These are phyloP conservation scores for Semibalanus balanoides DNA, from an alignment of 1,140 invertebrate genomes.

Conservation along the genomic window DNA sequence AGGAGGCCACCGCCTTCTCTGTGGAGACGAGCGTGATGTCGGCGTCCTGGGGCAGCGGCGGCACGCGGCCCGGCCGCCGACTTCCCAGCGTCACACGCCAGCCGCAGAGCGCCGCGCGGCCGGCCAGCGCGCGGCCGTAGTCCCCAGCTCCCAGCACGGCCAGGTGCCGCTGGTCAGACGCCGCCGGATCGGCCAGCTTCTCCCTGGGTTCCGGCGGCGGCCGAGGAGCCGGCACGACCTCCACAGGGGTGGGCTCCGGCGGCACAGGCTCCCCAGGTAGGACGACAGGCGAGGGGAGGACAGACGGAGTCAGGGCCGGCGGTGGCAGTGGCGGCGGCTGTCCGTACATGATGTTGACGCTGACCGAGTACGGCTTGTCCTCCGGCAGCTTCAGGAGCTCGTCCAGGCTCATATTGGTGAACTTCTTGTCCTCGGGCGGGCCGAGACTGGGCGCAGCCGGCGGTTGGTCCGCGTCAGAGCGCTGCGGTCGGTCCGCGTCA, in stretches of 20 bases:
- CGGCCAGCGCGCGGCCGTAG: conserved; percentile 21
- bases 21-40: background rate
- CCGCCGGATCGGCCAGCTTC: no score
- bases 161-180: background rate
- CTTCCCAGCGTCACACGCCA: conserved; percentile 19
- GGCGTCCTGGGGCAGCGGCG: background rate
- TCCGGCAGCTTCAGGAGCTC: background rate
- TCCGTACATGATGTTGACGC: background rate
- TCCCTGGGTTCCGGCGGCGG: no score
- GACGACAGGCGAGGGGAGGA: no score
- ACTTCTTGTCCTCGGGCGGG: background rate
- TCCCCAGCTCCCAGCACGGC: conserved; percentile 18
- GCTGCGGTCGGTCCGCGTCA: no score
- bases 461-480: background rate
- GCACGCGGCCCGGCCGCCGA: conserved; percentile 5
- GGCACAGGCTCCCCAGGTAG: no score
- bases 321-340: background rate
- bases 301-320: no score
- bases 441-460: no score
- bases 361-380: background rate
- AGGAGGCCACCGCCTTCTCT: conserved; percentile 4
- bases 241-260: no score
- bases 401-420: background rate
- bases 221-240: no score
- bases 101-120: conserved; percentile 18